Conservation (phyloP, 2,113 vertebrate genomes). For the Podarcis raffonei region DNA sequence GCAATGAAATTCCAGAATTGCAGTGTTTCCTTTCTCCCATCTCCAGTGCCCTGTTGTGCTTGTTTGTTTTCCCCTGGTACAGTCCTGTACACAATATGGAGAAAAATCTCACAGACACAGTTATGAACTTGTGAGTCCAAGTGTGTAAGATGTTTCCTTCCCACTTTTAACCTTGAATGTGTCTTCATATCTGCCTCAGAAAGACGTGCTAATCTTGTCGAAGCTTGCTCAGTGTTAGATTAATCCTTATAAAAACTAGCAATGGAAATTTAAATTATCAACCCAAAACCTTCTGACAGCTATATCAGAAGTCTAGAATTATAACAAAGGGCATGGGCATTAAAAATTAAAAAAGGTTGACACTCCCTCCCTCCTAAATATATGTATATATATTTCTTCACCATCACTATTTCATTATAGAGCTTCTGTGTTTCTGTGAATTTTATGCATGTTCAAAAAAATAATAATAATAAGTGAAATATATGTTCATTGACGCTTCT, state of each 20-base stretch:
- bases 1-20: neutral
- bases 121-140: neutral
- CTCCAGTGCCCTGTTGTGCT: neutral
- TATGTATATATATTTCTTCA: neutral
- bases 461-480: conserved; percentile 16
- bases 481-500: conserved; percentile 38
- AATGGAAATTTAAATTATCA: conserved; percentile 35
- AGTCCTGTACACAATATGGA: neutral
- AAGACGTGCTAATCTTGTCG: conserved; percentile 20
- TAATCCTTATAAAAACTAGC: conserved; percentile 35
- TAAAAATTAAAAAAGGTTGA: conserved; percentile 1
- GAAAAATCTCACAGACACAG: neutral
- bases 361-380: neutral
- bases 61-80: neutral
- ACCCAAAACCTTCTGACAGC: neutral
- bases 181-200: neutral
- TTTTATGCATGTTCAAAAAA: neutral
- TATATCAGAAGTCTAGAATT: neutral
- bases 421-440: neutral
- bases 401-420: neutral
- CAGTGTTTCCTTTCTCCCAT: neutral
- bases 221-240: conserved; percentile 34
- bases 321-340: conserved; percentile 18
- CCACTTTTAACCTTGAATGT: conserved; percentile 18
- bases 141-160: neutral